A percentile compares a stretch with the other conserved stretches of the same genome.
These are phyloP conservation scores for Hydropsyche betteni DNA, from an alignment of 2,888 invertebrate species.

Conservation along the genomic window DNA sequence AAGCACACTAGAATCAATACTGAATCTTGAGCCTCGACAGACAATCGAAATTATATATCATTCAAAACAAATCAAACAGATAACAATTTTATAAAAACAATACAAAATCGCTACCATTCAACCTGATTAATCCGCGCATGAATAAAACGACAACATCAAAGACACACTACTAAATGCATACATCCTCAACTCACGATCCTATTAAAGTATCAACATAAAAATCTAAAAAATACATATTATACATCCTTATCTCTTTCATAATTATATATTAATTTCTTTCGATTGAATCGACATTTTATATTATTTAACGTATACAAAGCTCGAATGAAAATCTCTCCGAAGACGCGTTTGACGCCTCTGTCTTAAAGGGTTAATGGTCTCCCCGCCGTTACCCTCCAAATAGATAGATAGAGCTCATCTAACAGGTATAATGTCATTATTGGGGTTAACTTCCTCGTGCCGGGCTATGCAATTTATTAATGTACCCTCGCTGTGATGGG, in stretches of 20 bases:
- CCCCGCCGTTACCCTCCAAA: slow-evolving; percentile 15
- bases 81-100: background rate
- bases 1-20: background rate
- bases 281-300: no score
- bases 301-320: no score
- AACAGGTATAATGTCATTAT: slow-evolving; percentile 52
- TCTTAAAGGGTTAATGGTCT: slow-evolving; percentile 40
- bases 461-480: slow-evolving; percentile 50
- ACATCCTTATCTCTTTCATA: no score
- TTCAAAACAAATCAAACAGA: background rate
- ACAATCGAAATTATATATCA: background rate
- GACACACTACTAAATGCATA: background rate
- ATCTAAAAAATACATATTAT: no score
- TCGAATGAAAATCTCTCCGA: no score
- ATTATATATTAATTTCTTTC: no score
- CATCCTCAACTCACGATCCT: background rate
- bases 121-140: background rate
- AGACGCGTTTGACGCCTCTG: background rate
- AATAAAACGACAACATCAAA: background rate
- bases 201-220: no score
- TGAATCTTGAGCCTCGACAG: no score
- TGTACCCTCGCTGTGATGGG: slow-evolving; percentile 32
- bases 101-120: background rate
- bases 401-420: slow-evolving; percentile 45
- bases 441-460: slow-evolving; percentile 49